These are phyloP conservation scores for Synanceia verrucosa DNA, from an alignment of 2,797 vertebrate species.

Conservation along the genomic window DNA sequence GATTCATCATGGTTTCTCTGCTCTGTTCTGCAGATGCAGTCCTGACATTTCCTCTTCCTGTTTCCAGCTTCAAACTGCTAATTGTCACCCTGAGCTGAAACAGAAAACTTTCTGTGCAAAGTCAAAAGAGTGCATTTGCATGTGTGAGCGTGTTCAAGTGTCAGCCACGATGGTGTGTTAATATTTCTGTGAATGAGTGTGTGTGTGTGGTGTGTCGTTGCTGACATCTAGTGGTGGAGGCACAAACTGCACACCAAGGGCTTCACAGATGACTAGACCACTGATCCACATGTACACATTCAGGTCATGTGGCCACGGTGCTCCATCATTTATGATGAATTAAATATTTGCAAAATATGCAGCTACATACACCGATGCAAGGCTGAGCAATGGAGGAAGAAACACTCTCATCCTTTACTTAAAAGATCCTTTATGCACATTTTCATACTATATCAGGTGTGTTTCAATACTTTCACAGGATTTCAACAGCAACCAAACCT, in stretches of 20 bases:
- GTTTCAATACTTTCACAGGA: too few species aligned
- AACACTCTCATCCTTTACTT: too few species aligned
- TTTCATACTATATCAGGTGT: too few species aligned
- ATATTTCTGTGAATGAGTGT: background rate
- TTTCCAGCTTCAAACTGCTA: constrained; percentile 30
- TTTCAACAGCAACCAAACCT: too few species aligned
- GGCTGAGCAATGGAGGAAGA: too few species aligned
- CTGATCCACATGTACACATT: background rate
- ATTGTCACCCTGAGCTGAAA: constrained; percentile 7
- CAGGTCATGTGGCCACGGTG: background rate
- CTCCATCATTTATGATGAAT: background rate
- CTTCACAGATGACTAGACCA: background rate
- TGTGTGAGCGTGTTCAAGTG: background rate
- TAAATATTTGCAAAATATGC: too few species aligned
- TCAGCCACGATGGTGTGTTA: background rate
- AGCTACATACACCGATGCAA: too few species aligned
- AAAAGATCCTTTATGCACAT: too few species aligned
- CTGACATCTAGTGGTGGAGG: constrained; percentile 65
- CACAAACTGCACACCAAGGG: constrained; percentile 25
- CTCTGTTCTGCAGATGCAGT: constrained; percentile 12
- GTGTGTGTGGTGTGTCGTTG: constrained; percentile 21
- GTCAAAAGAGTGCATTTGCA: background rate
- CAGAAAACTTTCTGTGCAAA: background rate
- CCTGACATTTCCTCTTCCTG: background rate
- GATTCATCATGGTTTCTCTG: constrained; percentile 38